Evolutionary conservation across 2,797 vertebrate genomes (phyloP).

Genomic region (Siniperca scherzeri): DNA sequence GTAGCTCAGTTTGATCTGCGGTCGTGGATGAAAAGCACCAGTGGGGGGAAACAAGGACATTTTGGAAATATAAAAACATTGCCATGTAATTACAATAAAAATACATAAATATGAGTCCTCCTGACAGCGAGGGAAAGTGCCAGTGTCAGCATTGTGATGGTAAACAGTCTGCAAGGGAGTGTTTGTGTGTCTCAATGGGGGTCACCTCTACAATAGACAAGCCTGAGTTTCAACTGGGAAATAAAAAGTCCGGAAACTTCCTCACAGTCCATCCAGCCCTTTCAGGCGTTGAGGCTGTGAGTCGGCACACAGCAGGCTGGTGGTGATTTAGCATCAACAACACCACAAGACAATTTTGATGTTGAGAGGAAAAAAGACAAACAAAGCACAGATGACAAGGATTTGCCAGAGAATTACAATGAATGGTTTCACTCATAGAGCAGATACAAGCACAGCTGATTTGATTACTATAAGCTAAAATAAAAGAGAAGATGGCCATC

Average conservation of each 20-base stretch:
- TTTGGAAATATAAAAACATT: conserved; percentile 73
- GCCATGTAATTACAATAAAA: conserved; percentile 81
- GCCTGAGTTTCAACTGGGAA: conserved; percentile 57
- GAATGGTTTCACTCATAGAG: conserved; percentile 23
- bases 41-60: conserved; percentile 68
- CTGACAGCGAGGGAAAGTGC: conserved; percentile 76
- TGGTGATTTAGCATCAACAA: conserved; percentile 44
- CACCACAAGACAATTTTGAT: conserved; percentile 38
- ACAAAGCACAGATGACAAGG: conserved; percentile 27
- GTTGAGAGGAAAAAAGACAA: background rate
- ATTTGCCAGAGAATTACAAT: conserved; percentile 42
- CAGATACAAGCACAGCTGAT: conserved; percentile 5
- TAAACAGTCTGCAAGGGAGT: conserved; percentile 73
- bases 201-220: conserved; percentile 69
- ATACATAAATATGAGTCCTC: conserved; percentile 79
- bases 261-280: conserved; percentile 51
- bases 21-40: conserved; percentile 73
- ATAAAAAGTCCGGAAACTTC: conserved; percentile 71
- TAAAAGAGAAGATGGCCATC: background rate
- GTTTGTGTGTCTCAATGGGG: conserved; percentile 74
- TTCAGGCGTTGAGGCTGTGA: conserved; percentile 45
- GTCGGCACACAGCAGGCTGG: conserved; percentile 54
- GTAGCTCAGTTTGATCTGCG: conserved; percentile 78
- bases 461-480: conserved; percentile 7
- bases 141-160: conserved; percentile 80